Conservation (phyloP, 2,113 vertebrate genomes). For the Piaya cayana region DNA sequence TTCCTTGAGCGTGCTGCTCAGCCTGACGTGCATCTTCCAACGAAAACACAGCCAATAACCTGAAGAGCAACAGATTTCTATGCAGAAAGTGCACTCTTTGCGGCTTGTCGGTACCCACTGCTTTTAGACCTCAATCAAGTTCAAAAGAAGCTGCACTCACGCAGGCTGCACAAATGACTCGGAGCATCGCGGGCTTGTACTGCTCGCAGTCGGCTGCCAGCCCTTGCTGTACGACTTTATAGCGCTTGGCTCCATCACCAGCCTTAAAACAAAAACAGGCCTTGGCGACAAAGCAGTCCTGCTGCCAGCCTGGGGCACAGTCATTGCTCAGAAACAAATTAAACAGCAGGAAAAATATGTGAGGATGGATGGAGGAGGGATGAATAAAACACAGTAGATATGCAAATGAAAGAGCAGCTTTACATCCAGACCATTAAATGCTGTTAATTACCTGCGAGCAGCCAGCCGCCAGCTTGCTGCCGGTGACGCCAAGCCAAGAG, state of each 20-base stretch:
- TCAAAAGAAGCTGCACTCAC: neutral
- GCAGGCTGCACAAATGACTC: neutral
- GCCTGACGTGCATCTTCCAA: neutral
- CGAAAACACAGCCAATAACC: neutral
- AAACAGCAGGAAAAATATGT: conserved; percentile 37
- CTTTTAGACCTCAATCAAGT: neutral
- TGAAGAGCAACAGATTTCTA: neutral
- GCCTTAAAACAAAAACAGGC: conserved; percentile 10
- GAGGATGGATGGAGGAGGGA: neutral
- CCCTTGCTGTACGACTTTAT: neutral
- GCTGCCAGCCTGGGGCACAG: conserved; percentile 26
- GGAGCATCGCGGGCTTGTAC: neutral
- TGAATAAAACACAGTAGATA: neutral
- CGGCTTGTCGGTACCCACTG: neutral
- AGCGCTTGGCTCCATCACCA: neutral
- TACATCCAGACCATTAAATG: neutral
- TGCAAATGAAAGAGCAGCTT: conserved; percentile 15
- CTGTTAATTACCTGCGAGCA: neutral
- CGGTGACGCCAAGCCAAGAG: neutral
- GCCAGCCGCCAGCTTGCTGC: neutral
- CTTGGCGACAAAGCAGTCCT: neutral
- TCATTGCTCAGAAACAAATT: neutral
- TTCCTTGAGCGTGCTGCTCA: neutral
- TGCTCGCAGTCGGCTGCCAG: neutral
- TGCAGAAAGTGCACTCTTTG: neutral